Evolutionary conservation across 2,113 vertebrate species (phyloP).

Genomic region (Phalacrocorax pelagicus): DNA sequence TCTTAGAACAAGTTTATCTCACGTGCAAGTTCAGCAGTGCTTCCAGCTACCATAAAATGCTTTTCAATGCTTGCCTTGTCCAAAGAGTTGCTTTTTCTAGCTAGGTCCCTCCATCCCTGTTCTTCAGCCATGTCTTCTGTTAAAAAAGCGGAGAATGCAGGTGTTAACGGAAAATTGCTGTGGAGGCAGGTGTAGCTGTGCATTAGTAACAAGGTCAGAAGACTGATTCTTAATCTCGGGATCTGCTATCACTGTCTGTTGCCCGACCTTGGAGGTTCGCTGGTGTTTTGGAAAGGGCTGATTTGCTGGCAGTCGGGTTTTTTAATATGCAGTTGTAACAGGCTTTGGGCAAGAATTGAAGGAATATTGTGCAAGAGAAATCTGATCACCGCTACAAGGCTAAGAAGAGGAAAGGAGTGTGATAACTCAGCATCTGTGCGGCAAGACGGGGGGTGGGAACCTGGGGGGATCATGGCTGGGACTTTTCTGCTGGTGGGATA

Average conservation of each 20-base stretch:
- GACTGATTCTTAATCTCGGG: background rate
- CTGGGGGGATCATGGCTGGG: rapidly evolving
- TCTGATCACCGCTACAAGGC: background rate
- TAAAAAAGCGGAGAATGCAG: background rate
- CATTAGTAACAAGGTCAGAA: background rate
- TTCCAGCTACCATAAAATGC: background rate
- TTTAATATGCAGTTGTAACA: background rate
- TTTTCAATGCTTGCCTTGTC: background rate
- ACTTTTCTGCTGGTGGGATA: rapidly evolving
- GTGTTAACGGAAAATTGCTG: background rate
- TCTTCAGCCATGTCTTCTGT: background rate
- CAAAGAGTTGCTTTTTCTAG: background rate
- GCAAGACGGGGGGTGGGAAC: background rate
- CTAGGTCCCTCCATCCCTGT: background rate
- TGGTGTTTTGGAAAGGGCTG: background rate
- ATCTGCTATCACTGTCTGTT: background rate
- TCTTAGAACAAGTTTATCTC: background rate
- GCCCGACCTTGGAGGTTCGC: background rate
- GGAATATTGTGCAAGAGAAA: slow-evolving; percentile 9
- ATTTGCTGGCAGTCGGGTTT: background rate
- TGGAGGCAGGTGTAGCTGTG: background rate
- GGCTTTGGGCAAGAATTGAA: background rate
- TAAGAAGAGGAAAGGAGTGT: background rate
- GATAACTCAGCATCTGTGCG: background rate
- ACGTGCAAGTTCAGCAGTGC: background rate